Conservation (phyloP, 2,888 invertebrate species). For the Scaptodrosophila latifasciaeformis region DNA sequence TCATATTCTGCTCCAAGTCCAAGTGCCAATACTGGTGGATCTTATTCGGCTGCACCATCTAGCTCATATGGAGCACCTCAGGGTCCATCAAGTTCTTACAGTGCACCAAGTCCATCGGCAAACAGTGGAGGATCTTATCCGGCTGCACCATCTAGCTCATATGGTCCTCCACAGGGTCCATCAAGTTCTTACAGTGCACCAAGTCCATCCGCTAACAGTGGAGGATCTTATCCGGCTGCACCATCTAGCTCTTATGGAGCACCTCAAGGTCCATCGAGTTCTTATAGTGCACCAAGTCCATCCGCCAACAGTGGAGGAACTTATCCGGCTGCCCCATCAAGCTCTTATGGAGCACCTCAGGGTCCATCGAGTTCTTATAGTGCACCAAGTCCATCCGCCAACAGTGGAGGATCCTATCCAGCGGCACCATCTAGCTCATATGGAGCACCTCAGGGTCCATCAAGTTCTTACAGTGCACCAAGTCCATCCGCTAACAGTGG, state of each 20-base stretch:
- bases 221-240: constrained; percentile 18
- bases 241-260: constrained; percentile 57
- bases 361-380: constrained; percentile 43
- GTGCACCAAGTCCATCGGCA: constrained; percentile 58
- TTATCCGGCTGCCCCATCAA: constrained; percentile 27
- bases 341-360: constrained; percentile 55
- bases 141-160: constrained; percentile 53
- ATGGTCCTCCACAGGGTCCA: constrained; percentile 29
- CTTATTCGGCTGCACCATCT: constrained; percentile 27
- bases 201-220: constrained; percentile 68
- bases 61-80: constrained; percentile 56
- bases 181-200: neutral
- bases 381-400: constrained; percentile 51
- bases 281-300: constrained; percentile 10
- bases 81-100: neutral
- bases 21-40: constrained; percentile 67
- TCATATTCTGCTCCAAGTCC: constrained; percentile 10
- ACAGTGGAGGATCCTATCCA: constrained; percentile 75
- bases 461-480: constrained; percentile 43
- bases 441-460: constrained; percentile 31
- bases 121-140: constrained; percentile 39
- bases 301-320: constrained; percentile 67
- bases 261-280: constrained; percentile 10
- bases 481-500: constrained; percentile 65
- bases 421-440: constrained; percentile 63